A percentile compares a stretch with the other conserved stretches of the same genome.
Evolutionary conservation across 2,113 vertebrate genomes (phyloP).

Genomic region (Strix uralensis): DNA sequence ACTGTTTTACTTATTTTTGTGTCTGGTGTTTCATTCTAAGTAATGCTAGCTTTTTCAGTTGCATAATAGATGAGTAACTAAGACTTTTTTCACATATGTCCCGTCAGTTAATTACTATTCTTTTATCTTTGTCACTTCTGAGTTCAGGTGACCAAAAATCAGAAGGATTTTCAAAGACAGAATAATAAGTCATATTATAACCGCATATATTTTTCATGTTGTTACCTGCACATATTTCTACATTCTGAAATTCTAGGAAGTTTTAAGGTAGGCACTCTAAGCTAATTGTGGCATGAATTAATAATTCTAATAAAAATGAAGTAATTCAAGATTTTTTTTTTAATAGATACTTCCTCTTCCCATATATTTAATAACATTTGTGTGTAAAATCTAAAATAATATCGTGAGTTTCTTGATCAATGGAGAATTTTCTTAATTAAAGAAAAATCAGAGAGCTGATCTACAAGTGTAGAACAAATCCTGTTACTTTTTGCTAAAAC

Average conservation of each 20-base stretch:
- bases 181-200: conserved; percentile 38
- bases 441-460: neutral
- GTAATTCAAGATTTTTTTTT: conserved; percentile 38
- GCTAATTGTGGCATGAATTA: conserved; percentile 8
- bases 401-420: neutral
- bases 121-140: neutral
- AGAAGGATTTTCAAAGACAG: neutral
- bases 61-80: neutral
- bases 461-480: neutral
- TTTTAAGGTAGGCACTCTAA: conserved; percentile 4
- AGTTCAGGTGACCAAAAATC: conserved; percentile 14
- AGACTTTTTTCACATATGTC: neutral
- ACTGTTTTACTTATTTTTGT: neutral
- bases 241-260: conserved; percentile 1
- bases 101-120: neutral
- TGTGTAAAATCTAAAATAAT: conserved; percentile 31
- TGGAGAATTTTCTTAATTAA: conserved; percentile 6
- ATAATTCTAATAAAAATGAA: conserved; percentile 53
- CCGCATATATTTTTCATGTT: neutral
- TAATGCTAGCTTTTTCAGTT: neutral
- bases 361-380: neutral
- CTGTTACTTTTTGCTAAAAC: neutral
- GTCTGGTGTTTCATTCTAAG: neutral
- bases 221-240: neutral
- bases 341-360: neutral